Evolutionary conservation across 2,113 vertebrate genomes (phyloP).

Genomic region (Acrocephalus kingi): DNA sequence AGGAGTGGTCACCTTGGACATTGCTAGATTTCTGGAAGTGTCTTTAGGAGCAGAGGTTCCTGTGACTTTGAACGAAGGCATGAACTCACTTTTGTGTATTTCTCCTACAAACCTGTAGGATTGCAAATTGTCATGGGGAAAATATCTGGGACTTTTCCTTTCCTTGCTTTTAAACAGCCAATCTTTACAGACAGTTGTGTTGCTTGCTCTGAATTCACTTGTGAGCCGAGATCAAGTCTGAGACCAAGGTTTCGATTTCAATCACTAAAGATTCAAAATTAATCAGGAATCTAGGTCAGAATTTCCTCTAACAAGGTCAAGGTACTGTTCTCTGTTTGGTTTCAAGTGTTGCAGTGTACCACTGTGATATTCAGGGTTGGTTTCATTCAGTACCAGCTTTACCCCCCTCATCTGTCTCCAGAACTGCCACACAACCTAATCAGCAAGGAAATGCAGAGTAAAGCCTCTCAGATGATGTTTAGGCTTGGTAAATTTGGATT

Average conservation of each 20-base stretch:
- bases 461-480: background rate
- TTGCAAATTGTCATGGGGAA: background rate
- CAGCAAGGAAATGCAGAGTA: background rate
- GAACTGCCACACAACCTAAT: background rate
- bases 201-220: background rate
- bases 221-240: background rate
- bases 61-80: background rate
- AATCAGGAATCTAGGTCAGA: background rate
- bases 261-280: background rate
- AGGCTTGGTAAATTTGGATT: background rate
- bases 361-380: background rate
- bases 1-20: slow-evolving; percentile 21
- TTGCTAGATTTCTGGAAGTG: background rate
- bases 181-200: background rate
- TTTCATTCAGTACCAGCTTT: background rate
- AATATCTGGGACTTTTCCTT: background rate
- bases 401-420: background rate
- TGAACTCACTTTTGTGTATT: background rate
- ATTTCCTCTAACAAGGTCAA: background rate
- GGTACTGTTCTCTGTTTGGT: background rate
- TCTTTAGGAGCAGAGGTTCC: background rate
- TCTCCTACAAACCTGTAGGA: background rate
- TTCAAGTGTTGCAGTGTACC: background rate
- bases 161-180: background rate
- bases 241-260: background rate